These are phyloP conservation scores for Hippoglossus hippoglossus DNA, from an alignment of 2,797 vertebrate genomes.

Conservation along the genomic window DNA sequence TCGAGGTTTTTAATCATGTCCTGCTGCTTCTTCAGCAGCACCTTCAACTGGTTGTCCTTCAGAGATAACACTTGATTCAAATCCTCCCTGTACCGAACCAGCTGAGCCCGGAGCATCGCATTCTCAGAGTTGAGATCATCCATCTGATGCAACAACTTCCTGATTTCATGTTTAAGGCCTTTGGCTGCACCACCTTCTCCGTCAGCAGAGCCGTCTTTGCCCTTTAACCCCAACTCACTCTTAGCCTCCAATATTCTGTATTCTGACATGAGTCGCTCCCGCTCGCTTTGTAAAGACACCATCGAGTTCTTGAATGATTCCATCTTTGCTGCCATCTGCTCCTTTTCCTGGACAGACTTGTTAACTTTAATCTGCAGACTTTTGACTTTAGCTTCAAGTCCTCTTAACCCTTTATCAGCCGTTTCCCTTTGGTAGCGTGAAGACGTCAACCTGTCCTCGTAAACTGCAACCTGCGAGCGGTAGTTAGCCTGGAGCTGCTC, in stretches of 20 bases:
- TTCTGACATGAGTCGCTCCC: slow-evolving; percentile 84
- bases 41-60: slow-evolving; percentile 91
- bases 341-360: slow-evolving; percentile 80
- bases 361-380: slow-evolving; percentile 77
- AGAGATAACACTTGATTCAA: slow-evolving; percentile 90
- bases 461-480: slow-evolving; percentile 80
- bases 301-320: slow-evolving; percentile 87
- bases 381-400: slow-evolving; percentile 79
- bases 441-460: slow-evolving; percentile 82
- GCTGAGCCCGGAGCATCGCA: slow-evolving; percentile 91
- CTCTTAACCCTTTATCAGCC: slow-evolving; percentile 74
- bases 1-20: slow-evolving; percentile 89
- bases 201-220: slow-evolving; percentile 76
- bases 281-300: slow-evolving; percentile 88
- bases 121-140: slow-evolving; percentile 95
- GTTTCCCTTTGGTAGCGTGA: slow-evolving; percentile 79
- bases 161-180: slow-evolving; percentile 87
- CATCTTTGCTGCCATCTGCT: slow-evolving; percentile 78
- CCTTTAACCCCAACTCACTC: slow-evolving; percentile 69
- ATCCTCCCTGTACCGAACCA: slow-evolving; percentile 91
- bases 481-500: slow-evolving; percentile 86
- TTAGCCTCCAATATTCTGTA: slow-evolving; percentile 82
- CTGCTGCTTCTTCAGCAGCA: slow-evolving; percentile 88
- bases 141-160: slow-evolving; percentile 85
- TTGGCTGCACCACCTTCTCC: slow-evolving; percentile 75